These are phyloP conservation scores for Delphinapterus leucas DNA, from an alignment of 2,113 vertebrate species.

Conservation along the genomic window DNA sequence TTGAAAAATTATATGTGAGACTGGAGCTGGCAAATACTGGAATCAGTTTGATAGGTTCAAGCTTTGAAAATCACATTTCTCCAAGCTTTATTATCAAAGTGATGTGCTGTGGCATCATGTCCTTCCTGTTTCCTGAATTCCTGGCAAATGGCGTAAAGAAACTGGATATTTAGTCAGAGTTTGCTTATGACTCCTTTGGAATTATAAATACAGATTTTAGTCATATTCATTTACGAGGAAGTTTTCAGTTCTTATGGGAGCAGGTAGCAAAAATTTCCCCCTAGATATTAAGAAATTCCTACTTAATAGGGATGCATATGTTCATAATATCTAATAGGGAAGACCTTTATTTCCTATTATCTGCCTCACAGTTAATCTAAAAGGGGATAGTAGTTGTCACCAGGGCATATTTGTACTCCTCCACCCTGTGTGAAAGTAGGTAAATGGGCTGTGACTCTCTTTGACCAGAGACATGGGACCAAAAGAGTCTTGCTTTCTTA, in stretches of 20 bases:
- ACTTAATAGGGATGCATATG: background rate
- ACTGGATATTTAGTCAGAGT: background rate
- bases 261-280: background rate
- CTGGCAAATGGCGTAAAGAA: background rate
- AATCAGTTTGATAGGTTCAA: conserved; percentile 65
- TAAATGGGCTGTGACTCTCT: background rate
- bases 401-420: background rate
- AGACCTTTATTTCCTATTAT: background rate
- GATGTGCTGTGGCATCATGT: conserved; percentile 43
- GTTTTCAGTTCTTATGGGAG: background rate
- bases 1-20: conserved; percentile 73
- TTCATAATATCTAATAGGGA: background rate
- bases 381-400: background rate
- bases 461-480: background rate
- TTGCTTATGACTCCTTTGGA: background rate
- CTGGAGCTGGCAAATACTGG: conserved; percentile 66
- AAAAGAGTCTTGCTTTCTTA: background rate
- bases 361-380: background rate
- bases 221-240: background rate
- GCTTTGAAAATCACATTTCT: conserved; percentile 73
- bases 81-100: conserved; percentile 68
- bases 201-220: background rate
- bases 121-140: conserved; percentile 29
- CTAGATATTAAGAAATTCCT: background rate
- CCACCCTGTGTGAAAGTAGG: background rate